Evolutionary conservation across 1,140 invertebrate genomes (phyloP).

Genomic region (Trichonephila clavipes): DNA sequence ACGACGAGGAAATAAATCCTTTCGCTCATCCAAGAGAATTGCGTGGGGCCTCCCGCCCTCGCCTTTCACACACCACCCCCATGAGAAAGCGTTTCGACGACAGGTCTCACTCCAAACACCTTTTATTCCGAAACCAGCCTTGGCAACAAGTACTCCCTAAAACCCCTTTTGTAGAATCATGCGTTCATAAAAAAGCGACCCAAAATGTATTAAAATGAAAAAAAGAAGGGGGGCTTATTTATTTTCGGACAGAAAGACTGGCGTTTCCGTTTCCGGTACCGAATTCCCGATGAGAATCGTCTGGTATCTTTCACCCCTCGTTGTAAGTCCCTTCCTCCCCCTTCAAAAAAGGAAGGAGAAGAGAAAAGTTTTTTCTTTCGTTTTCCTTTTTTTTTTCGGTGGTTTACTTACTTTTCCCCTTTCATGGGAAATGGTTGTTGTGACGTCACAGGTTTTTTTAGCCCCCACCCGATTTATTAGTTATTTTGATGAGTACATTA

Average conservation of each 20-base stretch:
- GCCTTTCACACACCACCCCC: neutral
- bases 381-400: neutral
- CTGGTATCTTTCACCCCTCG: neutral
- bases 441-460: neutral
- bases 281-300: slow-evolving; percentile 42
- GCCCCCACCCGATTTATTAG: neutral
- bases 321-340: neutral
- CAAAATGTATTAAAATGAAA: neutral
- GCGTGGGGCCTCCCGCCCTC: neutral
- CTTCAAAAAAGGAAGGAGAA: neutral
- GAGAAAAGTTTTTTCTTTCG: neutral
- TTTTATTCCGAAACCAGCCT: neutral
- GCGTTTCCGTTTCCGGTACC: slow-evolving; percentile 17
- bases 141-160: neutral
- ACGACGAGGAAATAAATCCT: neutral
- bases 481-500: neutral
- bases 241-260: slow-evolving; percentile 35
- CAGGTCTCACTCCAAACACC: neutral
- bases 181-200: neutral
- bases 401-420: neutral
- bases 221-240: neutral
- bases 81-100: neutral
- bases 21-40: neutral
- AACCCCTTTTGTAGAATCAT: slow-evolving; percentile 2
- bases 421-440: neutral